Evolutionary conservation across 1,140 invertebrate genomes (phyloP), one percentile per base, ranked within the genome.

Genomic region (Drosophila navojoa): DNA sequence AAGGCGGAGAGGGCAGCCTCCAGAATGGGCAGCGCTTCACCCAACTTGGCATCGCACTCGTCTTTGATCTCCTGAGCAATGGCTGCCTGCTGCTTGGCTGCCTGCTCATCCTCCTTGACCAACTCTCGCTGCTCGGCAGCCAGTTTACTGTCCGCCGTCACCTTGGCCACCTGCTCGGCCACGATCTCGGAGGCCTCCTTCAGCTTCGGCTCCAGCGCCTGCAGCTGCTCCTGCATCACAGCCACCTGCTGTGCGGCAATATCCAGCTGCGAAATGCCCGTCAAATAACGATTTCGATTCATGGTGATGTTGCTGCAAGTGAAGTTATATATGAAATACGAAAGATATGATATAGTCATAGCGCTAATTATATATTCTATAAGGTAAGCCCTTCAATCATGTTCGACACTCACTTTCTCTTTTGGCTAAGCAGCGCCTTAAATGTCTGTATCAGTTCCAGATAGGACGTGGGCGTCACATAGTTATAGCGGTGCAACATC

Each of bases 391-490:
- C n/a, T n/a, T n/a, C n/a, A n/a, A n/a, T n/a, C n/a, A n/a, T n/a
- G n/a, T n/a, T n/a, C n/a, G 5, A 5, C 42, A 69, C 76, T 69
- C 22, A 93, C 93, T 93, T 93, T 96, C 95, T 93, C 93, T 98
- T 98, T 53, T 94, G 94, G 1, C 92, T 92, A 1, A 99, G 92
- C 15, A 99, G 93, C n/a, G 94, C 93, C 86, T 98, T 98, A 79
- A 98, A 99, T 1, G 97, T 97, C 76, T 95, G 95, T 66, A 99
- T 98, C 86, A 99, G 94, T 90, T 98, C 97, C 45, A 99, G 92
- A 91, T 98, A 99, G 0, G 97, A 98, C 0, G 97, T 98, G 0
- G 98, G 98, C 0, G 98, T 99, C 0, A 99, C 97, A 91, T 99
- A 99, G 81, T 96, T 98, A 72, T 96, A 94, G 60, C 98, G 93